Conservation (phyloP, 2,888 invertebrate genomes). For the Lithophane socia region DNA sequence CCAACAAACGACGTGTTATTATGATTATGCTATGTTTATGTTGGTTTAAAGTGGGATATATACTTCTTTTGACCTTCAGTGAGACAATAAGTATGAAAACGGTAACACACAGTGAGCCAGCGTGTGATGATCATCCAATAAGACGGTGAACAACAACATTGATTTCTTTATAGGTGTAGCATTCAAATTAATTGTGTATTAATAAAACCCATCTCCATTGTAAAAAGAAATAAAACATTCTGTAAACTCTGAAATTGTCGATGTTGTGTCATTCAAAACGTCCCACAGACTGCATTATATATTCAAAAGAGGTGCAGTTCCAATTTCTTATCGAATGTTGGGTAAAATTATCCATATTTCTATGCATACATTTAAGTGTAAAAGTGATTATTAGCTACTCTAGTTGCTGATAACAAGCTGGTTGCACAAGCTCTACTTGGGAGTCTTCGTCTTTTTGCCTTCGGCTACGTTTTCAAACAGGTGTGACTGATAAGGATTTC, state of each 20-base stretch:
- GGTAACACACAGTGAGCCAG: background rate
- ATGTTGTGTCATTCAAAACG: too few species aligned
- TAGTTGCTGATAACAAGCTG: slow-evolving; percentile 27
- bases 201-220: too few species aligned
- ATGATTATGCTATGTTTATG: slow-evolving; percentile 17
- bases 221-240: background rate
- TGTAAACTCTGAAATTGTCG: background rate
- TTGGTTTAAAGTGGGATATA: slow-evolving; percentile 24
- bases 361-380: slow-evolving; percentile 18
- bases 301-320: background rate
- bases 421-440: slow-evolving; percentile 26
- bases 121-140: background rate
- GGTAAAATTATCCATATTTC: slow-evolving; percentile 16
- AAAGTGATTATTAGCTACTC: slow-evolving; percentile 21
- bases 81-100: background rate
- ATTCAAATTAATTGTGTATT: too few species aligned
- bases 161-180: background rate
- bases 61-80: background rate
- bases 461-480: slow-evolving; percentile 20
- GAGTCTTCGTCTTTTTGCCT: slow-evolving; percentile 27
- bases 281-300: too few species aligned
- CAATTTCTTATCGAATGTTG: slow-evolving; percentile 2
- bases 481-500: slow-evolving; percentile 38
- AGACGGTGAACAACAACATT: background rate
- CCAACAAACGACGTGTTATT: slow-evolving; percentile 29